Evolutionary conservation across 2,113 vertebrate species (phyloP), one percentile per base, ranked within the genome.

Genomic region (Scolopax mira): DNA sequence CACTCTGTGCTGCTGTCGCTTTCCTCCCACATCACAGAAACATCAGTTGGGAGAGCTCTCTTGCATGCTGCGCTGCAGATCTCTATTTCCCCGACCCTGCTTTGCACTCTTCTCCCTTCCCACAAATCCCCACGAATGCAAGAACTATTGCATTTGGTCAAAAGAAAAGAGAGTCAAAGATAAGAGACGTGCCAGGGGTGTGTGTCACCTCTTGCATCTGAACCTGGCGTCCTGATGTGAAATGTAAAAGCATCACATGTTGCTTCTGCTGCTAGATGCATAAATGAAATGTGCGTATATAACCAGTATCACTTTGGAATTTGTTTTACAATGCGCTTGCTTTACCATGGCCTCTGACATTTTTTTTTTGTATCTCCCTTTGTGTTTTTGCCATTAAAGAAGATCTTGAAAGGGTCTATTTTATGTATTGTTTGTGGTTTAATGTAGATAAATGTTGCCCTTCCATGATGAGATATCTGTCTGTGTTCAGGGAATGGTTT

Each of bases 31-130:
- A 16, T 16, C 52, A 23, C 19, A 37, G 62, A 31, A 35, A 14
- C 5, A 19, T 7, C 0, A 1, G 37, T 22, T 0, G 5, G 4
- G 31, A 54, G 67, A 60, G 18, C 22, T 64, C 37, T 51, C 19
- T 60, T 9, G 33, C 13, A 1, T 17, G 65, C 39, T 37, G 22
- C 41, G 2, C 48, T 44, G 41, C 44, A 60, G 28, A 55, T 35
- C 31, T 57, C 35, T 37, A 9, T n/a, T 51, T 72, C 64, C 22
- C 4, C 3, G 1, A 8, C 18, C 46, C n/a, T 35, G 11, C 62
- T n/a, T 48, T 39, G 27, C 12, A 13, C 9, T 64, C 16, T 35
- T 81, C 17, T 73, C 13, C 31, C 5, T 48, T 46, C 27, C 23
- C 4, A 6, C 14, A 21, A 42, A 49, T 6, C 15, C 10, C 19